phyloP scores from a whole-genome alignment of 2,797 vertebrate genomes.

The Orientallactaga sibirica region DNA sequence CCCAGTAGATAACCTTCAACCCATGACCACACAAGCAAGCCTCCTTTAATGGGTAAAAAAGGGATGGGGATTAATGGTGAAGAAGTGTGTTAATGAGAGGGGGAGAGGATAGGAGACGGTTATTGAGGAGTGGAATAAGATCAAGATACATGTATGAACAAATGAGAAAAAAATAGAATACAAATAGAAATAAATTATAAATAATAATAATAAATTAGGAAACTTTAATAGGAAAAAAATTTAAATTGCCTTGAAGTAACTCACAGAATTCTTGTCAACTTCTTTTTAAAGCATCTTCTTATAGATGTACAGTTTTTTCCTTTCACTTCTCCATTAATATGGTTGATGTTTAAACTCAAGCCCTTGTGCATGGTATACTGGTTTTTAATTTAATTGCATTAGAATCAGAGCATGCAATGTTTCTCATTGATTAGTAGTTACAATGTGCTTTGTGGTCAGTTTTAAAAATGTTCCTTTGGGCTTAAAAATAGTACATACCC shows the following conservation, averaged over 20 bases:
- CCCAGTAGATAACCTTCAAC: too few species aligned
- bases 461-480: constrained; percentile 40
- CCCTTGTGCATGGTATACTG: neutral
- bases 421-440: constrained; percentile 40
- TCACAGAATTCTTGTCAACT: constrained; percentile 5
- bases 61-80: too few species aligned
- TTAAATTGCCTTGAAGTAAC: constrained; percentile 28
- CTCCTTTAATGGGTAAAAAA: too few species aligned
- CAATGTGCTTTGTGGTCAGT: constrained; percentile 20
- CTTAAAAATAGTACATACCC: constrained; percentile 24
- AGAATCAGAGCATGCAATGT: constrained; percentile 40
- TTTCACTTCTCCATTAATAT: constrained; percentile 47
- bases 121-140: too few species aligned
- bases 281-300: constrained; percentile 41
- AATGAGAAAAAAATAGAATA: too few species aligned
- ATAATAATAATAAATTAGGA: too few species aligned
- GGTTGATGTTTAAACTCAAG: neutral
- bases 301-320: constrained; percentile 4
- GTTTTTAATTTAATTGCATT: constrained; percentile 51
- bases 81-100: too few species aligned
- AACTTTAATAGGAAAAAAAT: too few species aligned
- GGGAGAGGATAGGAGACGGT: too few species aligned
- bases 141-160: too few species aligned
- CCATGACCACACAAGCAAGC: too few species aligned
- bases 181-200: too few species aligned